These are phyloP conservation scores for Labroides dimidiatus DNA, from an alignment of 2,797 vertebrate genomes.

Conservation along the genomic window DNA sequence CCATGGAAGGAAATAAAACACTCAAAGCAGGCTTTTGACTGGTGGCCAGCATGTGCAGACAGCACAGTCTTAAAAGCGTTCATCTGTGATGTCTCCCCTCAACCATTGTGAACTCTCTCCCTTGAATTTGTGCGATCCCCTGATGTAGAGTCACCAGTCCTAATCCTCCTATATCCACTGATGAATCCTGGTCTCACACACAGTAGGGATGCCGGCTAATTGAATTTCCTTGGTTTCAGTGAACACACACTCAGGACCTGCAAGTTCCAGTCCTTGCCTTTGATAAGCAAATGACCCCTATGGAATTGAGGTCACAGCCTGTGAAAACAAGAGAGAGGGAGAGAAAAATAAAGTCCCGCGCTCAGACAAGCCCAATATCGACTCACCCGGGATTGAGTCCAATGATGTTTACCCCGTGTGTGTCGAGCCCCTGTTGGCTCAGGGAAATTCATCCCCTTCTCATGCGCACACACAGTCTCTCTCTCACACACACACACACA, in stretches of 20 bases:
- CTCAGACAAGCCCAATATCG: slow-evolving; percentile 77
- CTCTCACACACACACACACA: slow-evolving; percentile 39
- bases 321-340: slow-evolving; percentile 86
- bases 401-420: slow-evolving; percentile 77
- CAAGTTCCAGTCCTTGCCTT: slow-evolving; percentile 85
- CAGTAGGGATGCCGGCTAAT: slow-evolving; percentile 83
- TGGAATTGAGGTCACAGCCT: slow-evolving; percentile 92
- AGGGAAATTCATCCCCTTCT: slow-evolving; percentile 56
- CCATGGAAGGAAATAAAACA: slow-evolving; percentile 69
- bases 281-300: slow-evolving; percentile 92
- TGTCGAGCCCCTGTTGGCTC: slow-evolving; percentile 70
- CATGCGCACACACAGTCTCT: background rate
- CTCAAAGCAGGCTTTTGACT: slow-evolving; percentile 66
- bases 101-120: slow-evolving; percentile 73
- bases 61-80: slow-evolving; percentile 66
- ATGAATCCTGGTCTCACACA: slow-evolving; percentile 76
- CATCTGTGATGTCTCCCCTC: slow-evolving; percentile 71
- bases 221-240: slow-evolving; percentile 91
- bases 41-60: slow-evolving; percentile 57
- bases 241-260: slow-evolving; percentile 84
- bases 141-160: slow-evolving; percentile 74
- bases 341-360: slow-evolving; percentile 85
- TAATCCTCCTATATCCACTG: slow-evolving; percentile 82
- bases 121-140: slow-evolving; percentile 68
- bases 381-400: slow-evolving; percentile 79